Conservation (phyloP, 2,113 vertebrate species). For the Scartelaos histophorus region DNA sequence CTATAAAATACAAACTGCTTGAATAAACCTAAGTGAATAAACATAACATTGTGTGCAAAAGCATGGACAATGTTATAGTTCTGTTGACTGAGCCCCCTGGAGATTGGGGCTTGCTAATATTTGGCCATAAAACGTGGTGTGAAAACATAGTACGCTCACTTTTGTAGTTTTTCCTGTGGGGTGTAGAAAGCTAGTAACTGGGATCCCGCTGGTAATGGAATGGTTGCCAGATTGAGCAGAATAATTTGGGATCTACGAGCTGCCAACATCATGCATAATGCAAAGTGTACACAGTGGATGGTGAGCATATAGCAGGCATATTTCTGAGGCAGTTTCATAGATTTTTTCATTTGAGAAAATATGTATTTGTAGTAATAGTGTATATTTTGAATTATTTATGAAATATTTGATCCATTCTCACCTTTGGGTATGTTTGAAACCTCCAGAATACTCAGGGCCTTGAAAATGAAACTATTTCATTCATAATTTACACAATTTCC, state of each 20-base stretch:
- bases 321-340: not conserved
- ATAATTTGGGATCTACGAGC: slow-evolving; percentile 17
- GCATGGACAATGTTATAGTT: slow-evolving; percentile 35
- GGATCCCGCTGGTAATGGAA: slow-evolving; percentile 48
- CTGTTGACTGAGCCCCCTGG: slow-evolving; percentile 24
- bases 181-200: slow-evolving; percentile 34
- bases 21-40: not conserved
- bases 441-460: not conserved
- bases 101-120: slow-evolving; percentile 31
- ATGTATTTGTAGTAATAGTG: not conserved
- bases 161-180: slow-evolving; percentile 28
- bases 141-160: slow-evolving; percentile 17
- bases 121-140: slow-evolving; percentile 27
- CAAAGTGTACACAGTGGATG: not conserved
- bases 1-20: not conserved
- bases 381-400: not conserved
- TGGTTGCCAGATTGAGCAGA: slow-evolving; percentile 30
- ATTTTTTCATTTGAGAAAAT: not conserved
- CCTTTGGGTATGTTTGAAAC: not conserved
- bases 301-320: not conserved
- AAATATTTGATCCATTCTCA: not conserved
- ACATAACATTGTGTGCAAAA: slow-evolving; percentile 38
- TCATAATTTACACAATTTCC: not conserved
- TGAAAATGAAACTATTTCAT: not conserved
- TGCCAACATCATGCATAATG: slow-evolving; percentile 3